phyloP scores from a whole-genome alignment of 1,140 invertebrate species.

The Euglossa dilemma region DNA sequence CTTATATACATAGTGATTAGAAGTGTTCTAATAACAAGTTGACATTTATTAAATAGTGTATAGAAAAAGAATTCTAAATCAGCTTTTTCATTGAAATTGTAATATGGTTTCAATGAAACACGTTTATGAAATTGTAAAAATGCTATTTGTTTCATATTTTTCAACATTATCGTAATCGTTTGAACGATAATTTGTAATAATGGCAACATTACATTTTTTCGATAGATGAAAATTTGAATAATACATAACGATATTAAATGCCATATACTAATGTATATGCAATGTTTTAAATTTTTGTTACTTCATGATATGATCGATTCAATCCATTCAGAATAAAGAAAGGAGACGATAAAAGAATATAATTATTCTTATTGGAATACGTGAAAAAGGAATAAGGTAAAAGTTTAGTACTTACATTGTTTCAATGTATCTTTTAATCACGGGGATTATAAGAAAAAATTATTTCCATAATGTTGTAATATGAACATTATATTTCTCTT shows the following conservation, averaged over 20 bases:
- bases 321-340: background rate
- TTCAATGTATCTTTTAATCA: background rate
- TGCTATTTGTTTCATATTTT: background rate
- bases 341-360: background rate
- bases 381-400: conserved; percentile 2
- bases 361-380: conserved; percentile 33
- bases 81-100: conserved; percentile 24
- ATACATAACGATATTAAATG: background rate
- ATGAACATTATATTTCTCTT: background rate
- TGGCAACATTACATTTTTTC: background rate
- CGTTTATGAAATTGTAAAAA: conserved; percentile 1
- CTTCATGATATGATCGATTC: background rate
- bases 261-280: background rate
- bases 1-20: conserved; percentile 43
- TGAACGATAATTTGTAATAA: conserved; percentile 1
- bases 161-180: conserved; percentile 9
- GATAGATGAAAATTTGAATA: background rate
- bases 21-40: conserved; percentile 46
- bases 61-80: conserved; percentile 38
- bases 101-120: conserved; percentile 26
- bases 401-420: conserved; percentile 12
- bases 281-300: conserved; percentile 2
- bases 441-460: background rate
- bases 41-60: conserved; percentile 29
- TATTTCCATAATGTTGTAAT: conserved; percentile 4